Evolutionary conservation across 2,113 vertebrate species (phyloP).

Genomic region (Macquaria australasica): DNA sequence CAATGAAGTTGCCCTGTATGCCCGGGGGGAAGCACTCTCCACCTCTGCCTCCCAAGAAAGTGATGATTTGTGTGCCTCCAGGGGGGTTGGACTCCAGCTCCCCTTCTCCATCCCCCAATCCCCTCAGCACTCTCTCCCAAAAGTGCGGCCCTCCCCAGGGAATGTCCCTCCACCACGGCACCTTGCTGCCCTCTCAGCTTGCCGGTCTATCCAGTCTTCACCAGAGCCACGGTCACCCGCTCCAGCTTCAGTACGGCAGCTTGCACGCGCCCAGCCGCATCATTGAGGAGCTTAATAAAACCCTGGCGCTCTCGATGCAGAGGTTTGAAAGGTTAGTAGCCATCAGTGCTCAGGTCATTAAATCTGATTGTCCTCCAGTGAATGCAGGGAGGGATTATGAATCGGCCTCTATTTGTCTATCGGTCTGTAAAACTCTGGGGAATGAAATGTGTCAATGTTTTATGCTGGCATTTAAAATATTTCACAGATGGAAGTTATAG

Average conservation of each 20-base stretch:
- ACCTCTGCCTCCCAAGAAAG: conserved; percentile 99
- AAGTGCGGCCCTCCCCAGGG: conserved; percentile 87
- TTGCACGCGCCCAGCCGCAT: conserved; percentile 92
- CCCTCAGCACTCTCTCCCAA: conserved; percentile 87
- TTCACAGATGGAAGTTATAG: not conserved
- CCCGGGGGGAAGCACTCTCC: conserved; percentile 94
- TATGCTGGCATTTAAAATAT: not conserved
- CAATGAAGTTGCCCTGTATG: conserved; percentile 96
- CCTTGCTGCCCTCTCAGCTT: conserved; percentile 90
- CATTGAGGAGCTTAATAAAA: conserved; percentile 98
- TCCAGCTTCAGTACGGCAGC: conserved; percentile 94
- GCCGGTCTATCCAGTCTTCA: conserved; percentile 66
- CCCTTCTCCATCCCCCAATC: conserved; percentile 72
- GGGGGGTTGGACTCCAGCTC: conserved; percentile 88
- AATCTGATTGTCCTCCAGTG: conserved; percentile 45
- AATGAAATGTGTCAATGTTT: not conserved
- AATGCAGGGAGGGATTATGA: conserved; percentile 42
- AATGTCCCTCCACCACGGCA: conserved; percentile 86
- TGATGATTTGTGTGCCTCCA: conserved; percentile 97
- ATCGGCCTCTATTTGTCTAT: not conserved
- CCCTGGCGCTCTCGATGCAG: conserved; percentile 96
- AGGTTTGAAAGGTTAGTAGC: conserved; percentile 94
- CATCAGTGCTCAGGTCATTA: conserved; percentile 21
- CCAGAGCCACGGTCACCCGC: conserved; percentile 86
- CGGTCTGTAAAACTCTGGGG: not conserved